Base-by-base conservation (phyloP, 2,797 vertebrate genomes). In the Sebastes diaconus region DNA sequence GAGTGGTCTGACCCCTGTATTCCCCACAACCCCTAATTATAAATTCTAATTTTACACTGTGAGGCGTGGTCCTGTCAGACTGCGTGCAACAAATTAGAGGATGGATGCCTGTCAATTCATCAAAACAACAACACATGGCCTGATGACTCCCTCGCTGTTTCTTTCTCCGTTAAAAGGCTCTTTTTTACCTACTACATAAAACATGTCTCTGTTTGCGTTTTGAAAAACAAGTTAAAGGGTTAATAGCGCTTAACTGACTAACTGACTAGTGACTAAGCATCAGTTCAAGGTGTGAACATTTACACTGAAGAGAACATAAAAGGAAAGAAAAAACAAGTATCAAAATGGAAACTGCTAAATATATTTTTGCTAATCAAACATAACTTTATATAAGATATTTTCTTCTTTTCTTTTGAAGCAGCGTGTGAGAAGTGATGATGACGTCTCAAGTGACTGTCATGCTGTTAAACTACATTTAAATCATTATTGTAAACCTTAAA, bases 31-130 rank as follows among this genome's bases (percentile, higher is more conserved):
- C 80, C 80, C 76, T 73, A 87, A 93, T 94, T 93, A 89, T 90
- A 34, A 90, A 86, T 85, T 93, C 90, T 92, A 91, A 93, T 89
- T 95, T 93, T 92, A 86, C 84, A 81, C 88, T 68, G 78, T 27
- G 75, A 92, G 87, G 89, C 84, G 87, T 89, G 84, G 89, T 80
- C 77, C 74, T 55, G 36, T 77, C 63, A 80, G 77, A 50, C 75
- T 81, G 86, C n/a, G 52, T 83, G 80, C 67, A 85, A 85, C 88
- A 88, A 92, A 94, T 91, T 92, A 93, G 63, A 92, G 89, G 92
- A 93, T 22, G 86, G 70, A 87, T 42, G 68, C 69, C 57, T 84
- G 80, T 91, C 86, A 80, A 61, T 90, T 87, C 68, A 79, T 88
- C 34, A 25, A 65, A 54, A 57, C 42, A 46, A 46, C 42, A 60